Base-by-base conservation (phyloP, 2,797 vertebrate genomes). In the Chelon labrosus region DNA sequence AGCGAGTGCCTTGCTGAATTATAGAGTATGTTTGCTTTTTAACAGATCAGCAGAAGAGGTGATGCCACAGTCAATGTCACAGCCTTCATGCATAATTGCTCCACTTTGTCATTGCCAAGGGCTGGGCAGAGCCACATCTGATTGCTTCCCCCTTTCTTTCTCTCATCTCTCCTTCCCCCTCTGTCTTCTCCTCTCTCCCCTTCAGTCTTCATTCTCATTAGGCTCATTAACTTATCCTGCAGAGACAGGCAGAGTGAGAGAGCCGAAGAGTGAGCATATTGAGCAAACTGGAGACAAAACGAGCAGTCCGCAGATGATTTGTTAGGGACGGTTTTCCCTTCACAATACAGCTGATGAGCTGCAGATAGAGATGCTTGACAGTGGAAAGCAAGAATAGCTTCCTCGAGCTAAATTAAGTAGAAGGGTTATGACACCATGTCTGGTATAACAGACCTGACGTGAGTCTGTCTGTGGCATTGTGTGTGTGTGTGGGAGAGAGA, bases 41-140 rank as follows among this genome's bases (percentile, higher is more conserved):
- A 88, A 90, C 85, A 90, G 89, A 92, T 92, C 90, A 90, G 87
- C 86, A 85, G 64, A 90, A 87, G 86, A 85, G 88, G 88, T 90
- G 88, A 91, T 70, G 85, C 81, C 88, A 87, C 83, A 85, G 85
- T 92, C 92, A 90, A 90, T 93, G 91, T 91, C 92, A 92, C 72
- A 90, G 87, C 91, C 88, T 92, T 92, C 89, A 87, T 92, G 89
- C 85, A 89, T 92, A 94, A 95, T 92, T 92, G 87, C 88, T 87
- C 77, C 84, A 87, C 90, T 93, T 92, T 90, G 91, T 94, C 92
- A 93, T 91, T 92, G 89, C 85, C 86, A 83, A 71, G 10, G 88
- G 89, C 89, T 58, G 83, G 62, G 77, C 78, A 80, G 60, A 83
- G 70, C 78, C 85, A 81, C 84, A 83, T 91, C 84, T 87, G 85